A percentile compares a stretch with the other conserved stretches of the same genome.
Evolutionary conservation across 2,888 invertebrate species (phyloP).

Genomic region (Willowsia nigromaculata): DNA sequence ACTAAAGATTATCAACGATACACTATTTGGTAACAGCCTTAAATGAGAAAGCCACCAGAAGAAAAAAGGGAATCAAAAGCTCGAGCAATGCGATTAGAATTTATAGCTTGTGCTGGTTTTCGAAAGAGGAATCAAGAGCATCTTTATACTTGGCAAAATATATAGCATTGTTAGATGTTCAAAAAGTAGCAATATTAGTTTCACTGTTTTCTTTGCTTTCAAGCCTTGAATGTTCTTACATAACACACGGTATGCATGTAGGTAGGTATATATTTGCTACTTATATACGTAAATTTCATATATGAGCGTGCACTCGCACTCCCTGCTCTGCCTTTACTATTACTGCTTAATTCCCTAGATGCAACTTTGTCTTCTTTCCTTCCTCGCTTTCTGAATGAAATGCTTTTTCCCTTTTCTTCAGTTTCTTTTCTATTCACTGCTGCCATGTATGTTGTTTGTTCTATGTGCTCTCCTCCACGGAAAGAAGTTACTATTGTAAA

Average conservation of each 20-base stretch:
- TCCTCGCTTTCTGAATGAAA: constrained; percentile 33
- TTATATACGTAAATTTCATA: background rate
- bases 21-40: background rate
- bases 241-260: no score
- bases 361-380: constrained; percentile 38
- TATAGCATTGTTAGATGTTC: background rate
- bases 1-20: background rate
- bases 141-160: constrained; percentile 9
- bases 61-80: constrained; percentile 12
- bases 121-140: constrained; percentile 28
- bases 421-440: background rate
- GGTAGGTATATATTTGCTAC: background rate
- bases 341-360: constrained; percentile 39
- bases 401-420: constrained; percentile 15
- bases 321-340: constrained; percentile 2
- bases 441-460: constrained; percentile 23
- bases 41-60: background rate
- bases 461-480: background rate
- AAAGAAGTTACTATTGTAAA: constrained; percentile 37
- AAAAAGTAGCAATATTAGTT: constrained; percentile 7
- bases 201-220: background rate
- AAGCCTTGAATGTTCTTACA: background rate
- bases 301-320: background rate
- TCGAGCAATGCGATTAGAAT: constrained; percentile 49
- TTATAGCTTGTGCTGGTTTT: constrained; percentile 54